Base-by-base conservation (phyloP, 1,140 invertebrate species). In the Drosophila insularis region DNA sequence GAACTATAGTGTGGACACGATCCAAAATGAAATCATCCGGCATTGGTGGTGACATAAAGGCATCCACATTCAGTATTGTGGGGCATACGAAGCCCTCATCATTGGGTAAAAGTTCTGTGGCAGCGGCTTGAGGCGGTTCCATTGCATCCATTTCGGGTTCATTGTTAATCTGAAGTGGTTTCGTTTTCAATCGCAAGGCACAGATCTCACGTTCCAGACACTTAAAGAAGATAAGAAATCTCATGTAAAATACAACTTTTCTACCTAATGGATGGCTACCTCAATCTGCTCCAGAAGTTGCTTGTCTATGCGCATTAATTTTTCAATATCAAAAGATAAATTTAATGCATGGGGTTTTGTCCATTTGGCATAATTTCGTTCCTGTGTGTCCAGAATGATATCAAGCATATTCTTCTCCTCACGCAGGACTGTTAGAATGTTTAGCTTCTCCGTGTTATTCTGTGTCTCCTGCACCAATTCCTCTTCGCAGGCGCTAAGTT, bases 381-480 rank as follows among this genome's bases (percentile, higher is more conserved):
- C 68, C 71, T 93, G 93, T 31, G 76, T 61, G 13, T 93, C 85
- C 8, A 93, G 63, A 8, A 93, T 40, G 61, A 92, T 91, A 1
- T 78, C 71, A 2, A 95, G 77, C 46, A 93, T 92, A 1, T 91
- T 85, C 66, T 93, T 93, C 75, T 95, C 94, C 60, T 93, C 93
- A 35, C 93, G 92, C n/a, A 95, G 81, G 23, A 94, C 85, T 0
- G 92, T 92, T 1, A 94, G 43, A 8, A 95, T 91, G 72, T 93
- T 94, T n/a, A 94, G 71, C 67, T 93, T 94, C 60, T 94, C 92
- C 0, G 94, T 94, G 68, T 94, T 94, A 35, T 93, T 91, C 58
- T 92, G 91, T 2, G 94, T 92, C 17, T 93, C 80, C 50, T 77
- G 68, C 8, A 91, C 71, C n/a, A 91, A 43, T 37, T 79, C 71